Conservation (phyloP, 2,113 vertebrate species). For the Bothrops jararaca region DNA sequence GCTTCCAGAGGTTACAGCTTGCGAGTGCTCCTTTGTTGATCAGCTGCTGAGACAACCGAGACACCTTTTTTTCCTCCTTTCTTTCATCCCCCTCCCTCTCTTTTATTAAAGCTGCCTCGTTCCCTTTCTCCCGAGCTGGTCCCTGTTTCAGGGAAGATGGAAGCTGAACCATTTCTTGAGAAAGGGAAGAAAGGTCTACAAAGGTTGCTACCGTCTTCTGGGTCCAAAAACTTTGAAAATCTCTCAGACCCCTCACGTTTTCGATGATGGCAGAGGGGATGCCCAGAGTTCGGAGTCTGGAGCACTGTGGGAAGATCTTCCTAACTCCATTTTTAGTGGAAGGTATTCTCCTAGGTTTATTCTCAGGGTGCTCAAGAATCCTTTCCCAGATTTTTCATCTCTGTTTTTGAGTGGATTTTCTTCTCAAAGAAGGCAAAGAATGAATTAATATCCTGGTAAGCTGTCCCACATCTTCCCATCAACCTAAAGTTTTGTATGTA, state of each 20-base stretch:
- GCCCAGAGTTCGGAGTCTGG: constrained; percentile 47
- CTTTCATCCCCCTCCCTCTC: constrained; percentile 26
- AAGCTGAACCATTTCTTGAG: neutral
- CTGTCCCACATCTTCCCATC: neutral
- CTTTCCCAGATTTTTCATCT: neutral
- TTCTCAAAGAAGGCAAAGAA: neutral
- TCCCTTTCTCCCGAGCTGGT: constrained; percentile 41
- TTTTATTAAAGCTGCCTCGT: constrained; percentile 73
- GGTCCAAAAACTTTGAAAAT: neutral
- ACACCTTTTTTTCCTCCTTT: constrained; percentile 67
- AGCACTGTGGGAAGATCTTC: neutral
- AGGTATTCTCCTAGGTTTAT: neutral
- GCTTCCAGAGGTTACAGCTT: constrained; percentile 97
- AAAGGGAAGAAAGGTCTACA: neutral
- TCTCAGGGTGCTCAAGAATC: neutral
- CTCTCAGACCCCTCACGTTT: constrained; percentile 20
- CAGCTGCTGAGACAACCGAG: constrained; percentile 84
- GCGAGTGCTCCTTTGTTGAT: constrained; percentile 99
- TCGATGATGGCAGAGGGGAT: constrained; percentile 27
- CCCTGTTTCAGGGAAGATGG: constrained; percentile 47
- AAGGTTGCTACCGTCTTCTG: neutral
- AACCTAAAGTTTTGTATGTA: neutral
- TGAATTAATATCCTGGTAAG: neutral
- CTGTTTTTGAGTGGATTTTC: neutral
- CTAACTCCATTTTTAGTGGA: neutral